Evolutionary conservation across 2,113 vertebrate genomes (phyloP).

Genomic region (Scophthalmus maximus): DNA sequence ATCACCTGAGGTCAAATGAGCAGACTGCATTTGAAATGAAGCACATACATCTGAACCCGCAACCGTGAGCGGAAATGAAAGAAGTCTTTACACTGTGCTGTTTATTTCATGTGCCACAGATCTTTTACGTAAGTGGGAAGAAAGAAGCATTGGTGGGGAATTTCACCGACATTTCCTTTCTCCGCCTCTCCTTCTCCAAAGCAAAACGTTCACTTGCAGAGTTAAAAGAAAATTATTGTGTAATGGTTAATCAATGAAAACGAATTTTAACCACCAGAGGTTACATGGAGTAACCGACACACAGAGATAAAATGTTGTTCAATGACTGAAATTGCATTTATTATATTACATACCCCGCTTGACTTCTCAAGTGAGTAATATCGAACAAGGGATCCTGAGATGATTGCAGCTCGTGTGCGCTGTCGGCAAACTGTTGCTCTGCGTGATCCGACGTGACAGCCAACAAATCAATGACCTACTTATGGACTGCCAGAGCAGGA

Average conservation of each 20-base stretch:
- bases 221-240: background rate
- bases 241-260: background rate
- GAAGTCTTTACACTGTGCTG: background rate
- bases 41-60: background rate
- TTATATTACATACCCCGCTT: background rate
- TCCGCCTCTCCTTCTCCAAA: background rate
- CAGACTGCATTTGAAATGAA: conserved; percentile 15
- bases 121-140: background rate
- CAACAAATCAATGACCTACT: background rate
- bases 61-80: background rate
- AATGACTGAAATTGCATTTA: background rate
- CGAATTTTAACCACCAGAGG: background rate
- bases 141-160: background rate
- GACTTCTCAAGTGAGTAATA: background rate
- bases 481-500: background rate
- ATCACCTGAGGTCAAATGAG: conserved; percentile 13
- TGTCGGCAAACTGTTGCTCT: background rate
- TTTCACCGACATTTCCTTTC: conserved; percentile 15
- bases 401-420: background rate
- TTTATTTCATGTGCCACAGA: conserved; percentile 11
- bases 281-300: background rate
- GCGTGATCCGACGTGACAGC: background rate
- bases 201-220: background rate
- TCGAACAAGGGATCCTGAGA: background rate
- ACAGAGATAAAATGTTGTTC: background rate